Evolutionary conservation across 2,888 invertebrate species (phyloP).

Genomic region (Parascotia fuliginaria): DNA sequence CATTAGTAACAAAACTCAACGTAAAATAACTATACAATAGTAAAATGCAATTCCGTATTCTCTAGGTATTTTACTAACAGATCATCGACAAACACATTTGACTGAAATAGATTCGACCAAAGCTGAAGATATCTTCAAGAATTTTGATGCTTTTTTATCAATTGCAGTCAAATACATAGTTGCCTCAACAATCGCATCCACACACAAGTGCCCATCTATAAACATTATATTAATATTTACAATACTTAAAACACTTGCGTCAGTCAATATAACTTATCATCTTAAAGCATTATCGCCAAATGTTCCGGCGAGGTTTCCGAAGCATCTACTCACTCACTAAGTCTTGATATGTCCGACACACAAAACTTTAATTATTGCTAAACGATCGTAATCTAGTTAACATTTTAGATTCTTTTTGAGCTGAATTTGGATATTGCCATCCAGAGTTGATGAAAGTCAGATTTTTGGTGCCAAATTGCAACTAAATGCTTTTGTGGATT

Average conservation of each 20-base stretch:
- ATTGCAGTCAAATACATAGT: conserved; percentile 38
- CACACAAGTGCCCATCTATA: conserved; percentile 69
- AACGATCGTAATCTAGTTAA: background rate
- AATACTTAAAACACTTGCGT: conserved; percentile 78
- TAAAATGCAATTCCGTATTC: conserved; percentile 71
- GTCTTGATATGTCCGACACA: conserved; percentile 40
- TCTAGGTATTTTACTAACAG: conserved; percentile 52
- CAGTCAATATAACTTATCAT: conserved; percentile 71
- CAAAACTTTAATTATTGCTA: conserved; percentile 2
- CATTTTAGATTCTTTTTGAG: background rate
- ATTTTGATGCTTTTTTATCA: background rate
- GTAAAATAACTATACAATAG: conserved; percentile 43
- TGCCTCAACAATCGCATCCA: conserved; percentile 56
- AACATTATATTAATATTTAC: conserved; percentile 79
- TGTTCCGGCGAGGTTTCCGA: conserved; percentile 33
- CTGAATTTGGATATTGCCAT: background rate
- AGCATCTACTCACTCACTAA: conserved; percentile 44
- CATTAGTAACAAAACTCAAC: conserved; percentile 43
- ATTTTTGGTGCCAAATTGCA: no score
- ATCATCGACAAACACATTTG: conserved; percentile 35
- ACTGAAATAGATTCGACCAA: conserved; percentile 12
- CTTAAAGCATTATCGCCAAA: conserved; percentile 55
- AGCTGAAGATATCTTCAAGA: no score
- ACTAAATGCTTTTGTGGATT: no score
- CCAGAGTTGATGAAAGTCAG: no score